These are phyloP conservation scores for Malurus elegans DNA, from an alignment of 2,113 vertebrate species.

Conservation along the genomic window DNA sequence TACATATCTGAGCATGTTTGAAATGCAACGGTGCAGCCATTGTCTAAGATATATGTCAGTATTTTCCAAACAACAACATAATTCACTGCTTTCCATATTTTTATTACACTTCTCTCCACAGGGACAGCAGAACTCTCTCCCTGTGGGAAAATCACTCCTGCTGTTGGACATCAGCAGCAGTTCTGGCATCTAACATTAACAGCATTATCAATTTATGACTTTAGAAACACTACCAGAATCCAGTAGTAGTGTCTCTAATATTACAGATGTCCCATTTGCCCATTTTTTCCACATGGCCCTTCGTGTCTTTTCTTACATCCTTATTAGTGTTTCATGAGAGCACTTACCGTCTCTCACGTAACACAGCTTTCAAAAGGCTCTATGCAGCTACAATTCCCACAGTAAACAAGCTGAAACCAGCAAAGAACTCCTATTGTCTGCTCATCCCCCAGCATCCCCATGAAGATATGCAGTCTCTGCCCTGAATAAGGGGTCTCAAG, in stretches of 20 bases:
- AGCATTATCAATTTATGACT: conserved; percentile 58
- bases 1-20: background rate
- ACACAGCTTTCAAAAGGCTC: background rate
- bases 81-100: conserved; percentile 39
- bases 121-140: conserved; percentile 50
- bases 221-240: conserved; percentile 40
- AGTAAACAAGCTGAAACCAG: background rate
- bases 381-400: background rate
- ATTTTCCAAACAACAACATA: conserved; percentile 42
- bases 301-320: background rate
- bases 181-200: conserved; percentile 48
- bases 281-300: background rate
- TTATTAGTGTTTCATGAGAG: conserved; percentile 8
- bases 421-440: background rate
- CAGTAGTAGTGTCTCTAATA: background rate
- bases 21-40: background rate
- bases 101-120: conserved; percentile 50
- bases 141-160: conserved; percentile 50
- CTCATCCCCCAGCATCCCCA: background rate
- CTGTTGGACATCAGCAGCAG: conserved; percentile 22
- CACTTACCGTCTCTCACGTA: background rate
- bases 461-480: background rate
- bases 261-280: conserved; percentile 38
- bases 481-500: background rate
- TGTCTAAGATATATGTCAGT: background rate